These are phyloP conservation scores for Caenorhabditis sp. DNA, from an alignment of 2,888 invertebrate genomes.

Conservation along the genomic window DNA sequence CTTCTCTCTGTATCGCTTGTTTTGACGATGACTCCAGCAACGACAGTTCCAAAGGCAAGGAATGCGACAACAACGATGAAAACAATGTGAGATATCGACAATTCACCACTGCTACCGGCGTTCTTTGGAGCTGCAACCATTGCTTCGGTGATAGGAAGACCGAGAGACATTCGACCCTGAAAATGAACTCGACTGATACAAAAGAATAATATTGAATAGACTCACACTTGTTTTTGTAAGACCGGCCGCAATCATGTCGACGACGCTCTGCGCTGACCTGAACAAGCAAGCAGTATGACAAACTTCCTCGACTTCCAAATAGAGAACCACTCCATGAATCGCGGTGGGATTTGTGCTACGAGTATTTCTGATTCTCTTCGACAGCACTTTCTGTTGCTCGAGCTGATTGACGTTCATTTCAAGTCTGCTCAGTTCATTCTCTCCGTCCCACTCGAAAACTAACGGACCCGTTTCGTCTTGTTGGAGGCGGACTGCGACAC, in stretches of 20 bases:
- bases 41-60: constrained; percentile 23
- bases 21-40: constrained; percentile 40
- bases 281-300: constrained; percentile 70
- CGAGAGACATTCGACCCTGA: constrained; percentile 32
- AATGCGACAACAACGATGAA: constrained; percentile 24
- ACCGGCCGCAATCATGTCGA: constrained; percentile 74
- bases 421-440: constrained; percentile 51
- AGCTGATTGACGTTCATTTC: constrained; percentile 52
- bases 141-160: constrained; percentile 58
- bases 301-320: constrained; percentile 68
- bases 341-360: not conserved
- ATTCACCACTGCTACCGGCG: not conserved
- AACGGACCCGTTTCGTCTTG: constrained; percentile 71
- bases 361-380: constrained; percentile 18
- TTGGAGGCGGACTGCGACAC: constrained; percentile 72
- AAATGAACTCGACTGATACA: too few relatives aligned
- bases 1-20: constrained; percentile 42
- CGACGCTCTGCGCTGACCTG: constrained; percentile 73
- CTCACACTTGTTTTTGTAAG: constrained; percentile 64
- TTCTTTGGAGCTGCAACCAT: constrained; percentile 44
- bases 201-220: too few relatives aligned
- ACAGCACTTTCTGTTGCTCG: constrained; percentile 17
- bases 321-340: constrained; percentile 58
- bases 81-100: constrained; percentile 17
- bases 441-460: constrained; percentile 75